phyloP scores from a whole-genome alignment of 2,888 invertebrate genomes.

The Xylota sylvarum region DNA sequence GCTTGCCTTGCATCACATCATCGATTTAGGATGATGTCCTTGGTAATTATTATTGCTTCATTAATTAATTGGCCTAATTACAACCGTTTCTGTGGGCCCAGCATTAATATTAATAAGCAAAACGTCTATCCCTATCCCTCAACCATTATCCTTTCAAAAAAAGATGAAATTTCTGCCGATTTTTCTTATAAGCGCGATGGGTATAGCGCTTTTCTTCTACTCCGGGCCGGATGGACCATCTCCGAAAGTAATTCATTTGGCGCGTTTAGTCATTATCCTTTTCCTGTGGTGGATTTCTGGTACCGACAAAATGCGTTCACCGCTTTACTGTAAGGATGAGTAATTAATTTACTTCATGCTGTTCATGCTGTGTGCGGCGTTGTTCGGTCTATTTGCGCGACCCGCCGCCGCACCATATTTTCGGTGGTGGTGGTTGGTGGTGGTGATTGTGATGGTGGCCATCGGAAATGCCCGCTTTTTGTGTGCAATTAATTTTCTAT shows the following conservation, averaged over 20 bases:
- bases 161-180: conserved; percentile 1
- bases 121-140: neutral
- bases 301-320: neutral
- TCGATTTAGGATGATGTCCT: neutral
- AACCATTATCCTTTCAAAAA: neutral
- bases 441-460: neutral
- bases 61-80: conserved; percentile 13
- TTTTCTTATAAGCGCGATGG: neutral
- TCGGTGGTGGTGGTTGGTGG: neutral
- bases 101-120: conserved; percentile 15
- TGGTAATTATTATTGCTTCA: neutral
- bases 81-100: neutral
- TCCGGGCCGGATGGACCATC: neutral
- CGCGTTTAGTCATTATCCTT: conserved; percentile 47
- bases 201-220: too few relatives aligned
- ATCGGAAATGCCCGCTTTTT: conserved; percentile 34
- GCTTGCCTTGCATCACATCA: neutral
- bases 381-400: neutral
- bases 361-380: conserved; percentile 36
- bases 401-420: neutral
- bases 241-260: conserved; percentile 35
- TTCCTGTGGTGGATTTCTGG: conserved; percentile 10
- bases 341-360: conserved; percentile 49
- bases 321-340: conserved; percentile 14
- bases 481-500: conserved; percentile 58